phyloP scores from a whole-genome alignment of 2,888 invertebrate species.

The Parnassius glacialis region DNA sequence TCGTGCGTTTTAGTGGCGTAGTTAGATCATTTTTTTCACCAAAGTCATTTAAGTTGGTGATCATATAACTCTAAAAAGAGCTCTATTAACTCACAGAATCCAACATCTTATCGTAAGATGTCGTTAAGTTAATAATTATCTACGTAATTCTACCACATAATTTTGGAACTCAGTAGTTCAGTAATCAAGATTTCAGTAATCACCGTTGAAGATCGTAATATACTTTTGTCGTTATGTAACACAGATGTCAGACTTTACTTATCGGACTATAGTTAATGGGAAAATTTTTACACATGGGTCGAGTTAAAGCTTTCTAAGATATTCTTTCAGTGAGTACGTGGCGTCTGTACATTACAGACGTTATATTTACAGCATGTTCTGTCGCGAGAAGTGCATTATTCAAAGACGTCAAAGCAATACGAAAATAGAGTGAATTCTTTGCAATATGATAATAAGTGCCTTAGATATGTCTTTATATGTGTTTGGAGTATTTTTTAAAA shows the following conservation, averaged over 20 bases:
- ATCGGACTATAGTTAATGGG: background rate
- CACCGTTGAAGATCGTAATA: too few species aligned
- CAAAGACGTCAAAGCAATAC: background rate
- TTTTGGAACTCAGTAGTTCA: too few species aligned
- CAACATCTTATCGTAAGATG: too few species aligned
- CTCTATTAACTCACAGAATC: too few species aligned
- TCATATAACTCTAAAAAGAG: too few species aligned
- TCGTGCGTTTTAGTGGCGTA: too few species aligned
- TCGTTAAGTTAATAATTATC: too few species aligned
- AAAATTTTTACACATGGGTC: conserved; percentile 13
- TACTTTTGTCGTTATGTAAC: conserved; percentile 7
- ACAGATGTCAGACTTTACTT: background rate
- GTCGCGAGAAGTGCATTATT: background rate
- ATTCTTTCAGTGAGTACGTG: conserved; percentile 16
- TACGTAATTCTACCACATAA: too few species aligned
- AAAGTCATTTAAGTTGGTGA: too few species aligned
- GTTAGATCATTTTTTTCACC: too few species aligned
- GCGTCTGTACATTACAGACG: conserved; percentile 7
- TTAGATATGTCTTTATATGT: background rate
- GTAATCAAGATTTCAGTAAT: too few species aligned
- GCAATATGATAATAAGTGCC: background rate
- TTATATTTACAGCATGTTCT: background rate
- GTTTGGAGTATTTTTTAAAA: background rate
- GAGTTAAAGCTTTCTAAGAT: conserved; percentile 1
- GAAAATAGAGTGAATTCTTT: background rate